Conservation (phyloP, 2,888 invertebrate species). For the Drosophila cognata region DNA sequence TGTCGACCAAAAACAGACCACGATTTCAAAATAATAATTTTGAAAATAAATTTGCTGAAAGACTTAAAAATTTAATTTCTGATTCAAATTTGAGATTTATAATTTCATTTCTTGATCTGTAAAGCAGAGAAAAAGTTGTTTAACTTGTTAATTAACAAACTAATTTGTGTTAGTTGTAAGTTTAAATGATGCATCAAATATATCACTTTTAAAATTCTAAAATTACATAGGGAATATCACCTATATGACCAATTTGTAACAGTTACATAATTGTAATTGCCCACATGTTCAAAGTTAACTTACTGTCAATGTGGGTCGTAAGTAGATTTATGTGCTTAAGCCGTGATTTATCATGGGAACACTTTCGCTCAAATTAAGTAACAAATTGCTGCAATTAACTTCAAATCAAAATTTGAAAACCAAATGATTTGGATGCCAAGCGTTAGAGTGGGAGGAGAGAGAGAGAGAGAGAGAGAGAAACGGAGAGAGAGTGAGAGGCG, state of each 20-base stretch:
- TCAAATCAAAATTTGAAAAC: conserved; percentile 13
- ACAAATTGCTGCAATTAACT: conserved; percentile 69
- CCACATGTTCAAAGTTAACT: not conserved
- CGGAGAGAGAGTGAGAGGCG: not conserved
- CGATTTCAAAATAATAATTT: not conserved
- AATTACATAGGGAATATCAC: not conserved
- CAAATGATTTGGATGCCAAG: not conserved
- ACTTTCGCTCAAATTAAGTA: conserved; percentile 66
- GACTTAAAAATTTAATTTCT: not conserved
- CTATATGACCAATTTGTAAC: not conserved
- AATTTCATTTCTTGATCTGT: not conserved
- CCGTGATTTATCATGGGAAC: conserved; percentile 54
- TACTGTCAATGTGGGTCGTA: conserved; percentile 43
- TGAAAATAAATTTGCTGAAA: not conserved
- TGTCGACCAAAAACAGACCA: not conserved
- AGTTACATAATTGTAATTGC: not conserved
- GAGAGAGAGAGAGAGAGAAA: not conserved
- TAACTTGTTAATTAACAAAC: too few relatives aligned
- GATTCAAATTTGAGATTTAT: not conserved
- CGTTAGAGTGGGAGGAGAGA: conserved; percentile 15
- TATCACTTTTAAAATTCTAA: not conserved
- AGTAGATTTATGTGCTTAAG: conserved; percentile 41
- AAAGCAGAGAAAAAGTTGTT: not conserved
- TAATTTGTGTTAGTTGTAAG: not conserved
- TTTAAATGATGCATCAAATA: not conserved